A percentile compares a stretch with the other conserved stretches of the same genome.
Evolutionary conservation across 2,113 vertebrate species (phyloP).

Genomic region (Mohoua ochrocephala): DNA sequence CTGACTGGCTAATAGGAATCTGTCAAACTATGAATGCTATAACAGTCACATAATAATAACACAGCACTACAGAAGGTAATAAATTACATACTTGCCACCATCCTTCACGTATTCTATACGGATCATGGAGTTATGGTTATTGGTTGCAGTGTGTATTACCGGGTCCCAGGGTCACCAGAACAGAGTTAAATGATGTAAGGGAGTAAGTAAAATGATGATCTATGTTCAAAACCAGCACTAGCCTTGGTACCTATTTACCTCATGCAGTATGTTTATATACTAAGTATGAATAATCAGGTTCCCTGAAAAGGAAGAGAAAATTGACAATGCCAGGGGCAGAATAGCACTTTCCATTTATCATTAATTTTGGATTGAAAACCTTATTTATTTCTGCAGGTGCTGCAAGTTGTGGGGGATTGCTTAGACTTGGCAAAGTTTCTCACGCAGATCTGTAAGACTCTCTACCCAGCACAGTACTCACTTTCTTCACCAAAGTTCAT

Average conservation of each 20-base stretch:
- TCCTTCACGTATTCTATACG: slow-evolving; percentile 23
- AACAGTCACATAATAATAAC: slow-evolving; percentile 66
- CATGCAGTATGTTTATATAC: slow-evolving; percentile 40
- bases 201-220: slow-evolving; percentile 57
- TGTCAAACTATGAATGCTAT: slow-evolving; percentile 59
- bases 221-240: slow-evolving; percentile 28
- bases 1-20: slow-evolving; percentile 59
- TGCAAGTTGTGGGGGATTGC: neutral
- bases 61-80: slow-evolving; percentile 45
- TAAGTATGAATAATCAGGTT: slow-evolving; percentile 45
- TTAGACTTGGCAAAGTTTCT: neutral
- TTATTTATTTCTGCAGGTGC: neutral
- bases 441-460: neutral
- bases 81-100: slow-evolving; percentile 38
- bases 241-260: slow-evolving; percentile 46
- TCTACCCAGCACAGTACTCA: neutral
- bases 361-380: neutral
- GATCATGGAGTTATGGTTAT: slow-evolving; percentile 48
- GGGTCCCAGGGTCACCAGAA: slow-evolving; percentile 51
- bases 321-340: slow-evolving; percentile 1
- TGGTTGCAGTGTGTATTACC: slow-evolving; percentile 39
- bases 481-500: neutral
- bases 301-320: slow-evolving; percentile 21
- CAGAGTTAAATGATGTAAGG: slow-evolving; percentile 52
- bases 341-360: neutral